These are phyloP conservation scores for Amblyopsis hoosieri DNA, from an alignment of 2,797 vertebrate species.

Conservation along the genomic window DNA sequence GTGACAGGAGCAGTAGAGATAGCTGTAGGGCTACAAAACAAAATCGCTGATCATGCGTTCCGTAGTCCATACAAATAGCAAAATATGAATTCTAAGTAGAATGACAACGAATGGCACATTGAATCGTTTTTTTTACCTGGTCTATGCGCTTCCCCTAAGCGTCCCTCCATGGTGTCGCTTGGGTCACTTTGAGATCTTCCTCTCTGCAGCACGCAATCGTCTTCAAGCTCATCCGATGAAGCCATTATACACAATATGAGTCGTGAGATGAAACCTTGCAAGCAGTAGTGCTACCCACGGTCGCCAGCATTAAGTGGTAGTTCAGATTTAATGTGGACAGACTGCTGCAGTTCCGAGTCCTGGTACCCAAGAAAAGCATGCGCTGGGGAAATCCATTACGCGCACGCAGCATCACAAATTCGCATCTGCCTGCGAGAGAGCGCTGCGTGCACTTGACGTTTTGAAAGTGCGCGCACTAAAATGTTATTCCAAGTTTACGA, in stretches of 20 bases:
- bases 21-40: neutral
- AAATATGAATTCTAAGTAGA: no score
- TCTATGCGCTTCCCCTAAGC: slow-evolving; percentile 75
- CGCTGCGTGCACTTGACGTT: neutral
- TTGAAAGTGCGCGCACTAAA: no score
- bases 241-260: slow-evolving; percentile 78
- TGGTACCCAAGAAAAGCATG: slow-evolving; percentile 45
- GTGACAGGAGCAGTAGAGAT: slow-evolving; percentile 7
- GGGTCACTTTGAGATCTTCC: slow-evolving; percentile 95
- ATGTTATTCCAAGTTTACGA: no score
- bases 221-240: slow-evolving; percentile 82
- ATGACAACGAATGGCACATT: slow-evolving; percentile 14
- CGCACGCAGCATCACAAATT: neutral
- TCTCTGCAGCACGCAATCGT: slow-evolving; percentile 85
- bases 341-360: slow-evolving; percentile 58
- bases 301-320: slow-evolving; percentile 62
- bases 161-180: slow-evolving; percentile 89
- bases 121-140: slow-evolving; percentile 78
- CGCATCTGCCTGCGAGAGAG: neutral
- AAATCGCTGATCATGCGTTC: neutral
- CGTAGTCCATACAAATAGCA: neutral
- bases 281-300: slow-evolving; percentile 68
- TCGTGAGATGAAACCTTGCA: slow-evolving; percentile 32
- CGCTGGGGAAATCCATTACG: slow-evolving; percentile 65
- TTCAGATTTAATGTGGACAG: slow-evolving; percentile 35